Evolutionary conservation across 2,113 vertebrate genomes (phyloP), one percentile per base, ranked within the genome.

Genomic region (Neogale vison): DNA sequence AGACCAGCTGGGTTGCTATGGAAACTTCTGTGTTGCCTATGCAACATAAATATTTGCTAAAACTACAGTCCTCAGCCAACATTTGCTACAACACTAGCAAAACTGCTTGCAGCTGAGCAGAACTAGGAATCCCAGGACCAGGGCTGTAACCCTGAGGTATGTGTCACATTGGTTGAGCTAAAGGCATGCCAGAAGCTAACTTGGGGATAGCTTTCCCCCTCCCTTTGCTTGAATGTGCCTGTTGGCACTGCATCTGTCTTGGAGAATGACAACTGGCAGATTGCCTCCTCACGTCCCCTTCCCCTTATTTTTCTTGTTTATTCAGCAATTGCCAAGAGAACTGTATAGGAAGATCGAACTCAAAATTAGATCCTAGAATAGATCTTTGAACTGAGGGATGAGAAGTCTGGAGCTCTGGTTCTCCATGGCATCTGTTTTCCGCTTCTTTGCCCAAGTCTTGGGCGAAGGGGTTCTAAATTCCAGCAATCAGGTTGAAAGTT

Each of bases 1-100:
- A 39, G 61, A 55, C 57, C 63, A 96, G 24, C 47, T 96, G 76
- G 17, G 89, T 93, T 95, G 82, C 92, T 88, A 57, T 97, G 69
- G 47, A 29, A 96, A 59, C 47, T 61, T 97, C 39, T 90, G 34
- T 69, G 26, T 85, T 95, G 29, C 76, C 61, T 93, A n/a, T 81
- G 50, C 29, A 88, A 61, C 77, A 71, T 93, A 95, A 96, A 95
- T 97, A 93, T 95, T 93, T 96, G 55, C 39, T 90, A 83, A 83
- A 95, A 79, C 31, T 42, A 88, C 1, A 24, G 47, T 96, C 12
- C 15, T 91, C 14, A 45, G 55, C 13, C 65, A 45, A 24, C 52
- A 74, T 89, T 80, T n/a, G 26, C 42, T 92, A 72, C 8, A 77
- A 23, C 84, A 59, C 39, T 93, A 79, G 55, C 84, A 39, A 80